A percentile compares a stretch with the other conserved stretches of the same genome.
Evolutionary conservation across 1,140 invertebrate species (phyloP).

Genomic region (Ganaspis sp.): DNA sequence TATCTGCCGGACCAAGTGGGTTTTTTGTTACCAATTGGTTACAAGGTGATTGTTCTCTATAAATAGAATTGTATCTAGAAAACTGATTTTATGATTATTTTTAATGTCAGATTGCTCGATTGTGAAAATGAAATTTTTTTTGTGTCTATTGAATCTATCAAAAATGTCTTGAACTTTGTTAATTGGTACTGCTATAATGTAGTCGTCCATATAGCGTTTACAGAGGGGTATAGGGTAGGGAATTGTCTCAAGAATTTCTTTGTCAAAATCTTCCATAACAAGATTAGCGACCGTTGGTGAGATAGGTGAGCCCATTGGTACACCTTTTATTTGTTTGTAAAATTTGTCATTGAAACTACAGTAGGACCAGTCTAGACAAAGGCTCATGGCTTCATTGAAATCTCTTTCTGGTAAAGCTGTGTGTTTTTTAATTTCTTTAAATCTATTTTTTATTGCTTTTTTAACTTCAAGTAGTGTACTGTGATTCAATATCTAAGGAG

Average conservation of each 20-base stretch:
- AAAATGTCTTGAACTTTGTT: not conserved
- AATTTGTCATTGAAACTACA: not conserved
- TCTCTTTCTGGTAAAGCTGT: not conserved
- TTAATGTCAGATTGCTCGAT: not conserved
- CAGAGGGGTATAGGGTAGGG: not conserved
- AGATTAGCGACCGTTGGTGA: not conserved
- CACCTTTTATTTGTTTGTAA: not conserved
- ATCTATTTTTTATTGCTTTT: slow-evolving; percentile 30
- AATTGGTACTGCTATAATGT: not conserved
- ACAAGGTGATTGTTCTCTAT: not conserved
- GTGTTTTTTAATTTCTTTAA: not conserved
- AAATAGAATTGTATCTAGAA: not conserved
- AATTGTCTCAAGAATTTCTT: not conserved
- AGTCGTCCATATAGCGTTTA: not conserved
- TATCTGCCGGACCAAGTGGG: not conserved
- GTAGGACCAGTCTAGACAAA: not conserved
- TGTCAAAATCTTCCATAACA: slow-evolving; percentile 25
- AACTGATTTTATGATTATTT: not conserved
- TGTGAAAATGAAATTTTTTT: not conserved
- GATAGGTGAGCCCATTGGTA: not conserved
- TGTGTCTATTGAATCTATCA: not conserved
- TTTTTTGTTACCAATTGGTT: not conserved
- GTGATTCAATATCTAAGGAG: slow-evolving; percentile 5
- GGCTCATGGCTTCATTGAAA: not conserved
- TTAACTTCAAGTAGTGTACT: not conserved